Evolutionary conservation across 2,113 vertebrate genomes (phyloP).

Genomic region (Todiramphus chloris): DNA sequence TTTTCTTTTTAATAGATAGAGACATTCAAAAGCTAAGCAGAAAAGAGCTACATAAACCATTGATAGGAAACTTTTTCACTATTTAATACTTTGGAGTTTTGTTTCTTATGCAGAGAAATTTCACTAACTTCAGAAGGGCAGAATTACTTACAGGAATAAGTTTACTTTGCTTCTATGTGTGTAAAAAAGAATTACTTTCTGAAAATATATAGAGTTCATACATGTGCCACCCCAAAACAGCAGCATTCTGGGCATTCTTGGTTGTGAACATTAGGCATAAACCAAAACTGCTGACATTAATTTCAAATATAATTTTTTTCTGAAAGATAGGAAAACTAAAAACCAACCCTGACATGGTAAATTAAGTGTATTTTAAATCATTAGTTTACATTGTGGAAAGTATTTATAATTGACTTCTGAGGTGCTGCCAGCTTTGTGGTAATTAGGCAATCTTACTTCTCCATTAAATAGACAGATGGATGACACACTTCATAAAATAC

Average conservation of each 20-base stretch:
- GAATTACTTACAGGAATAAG: background rate
- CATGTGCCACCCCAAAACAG: background rate
- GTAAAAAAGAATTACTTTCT: background rate
- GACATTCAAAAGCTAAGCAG: background rate
- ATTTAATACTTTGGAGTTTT: background rate
- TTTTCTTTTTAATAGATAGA: background rate
- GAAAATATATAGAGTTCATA: background rate
- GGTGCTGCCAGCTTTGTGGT: background rate
- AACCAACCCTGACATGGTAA: background rate
- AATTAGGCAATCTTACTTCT: background rate
- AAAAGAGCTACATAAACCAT: background rate
- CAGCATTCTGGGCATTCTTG: background rate
- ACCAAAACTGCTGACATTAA: background rate
- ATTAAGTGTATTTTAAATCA: background rate
- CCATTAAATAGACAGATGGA: background rate
- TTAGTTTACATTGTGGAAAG: background rate
- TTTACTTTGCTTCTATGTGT: background rate
- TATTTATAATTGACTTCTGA: slow-evolving; percentile 2
- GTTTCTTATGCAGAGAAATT: background rate
- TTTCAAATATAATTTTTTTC: background rate
- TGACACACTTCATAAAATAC: background rate
- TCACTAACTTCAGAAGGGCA: background rate
- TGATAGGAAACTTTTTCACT: background rate
- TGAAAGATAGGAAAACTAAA: background rate
- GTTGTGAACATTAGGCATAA: background rate